These are phyloP conservation scores for Lithobates pipiens DNA, from an alignment of 2,797 vertebrate species.

Conservation along the genomic window DNA sequence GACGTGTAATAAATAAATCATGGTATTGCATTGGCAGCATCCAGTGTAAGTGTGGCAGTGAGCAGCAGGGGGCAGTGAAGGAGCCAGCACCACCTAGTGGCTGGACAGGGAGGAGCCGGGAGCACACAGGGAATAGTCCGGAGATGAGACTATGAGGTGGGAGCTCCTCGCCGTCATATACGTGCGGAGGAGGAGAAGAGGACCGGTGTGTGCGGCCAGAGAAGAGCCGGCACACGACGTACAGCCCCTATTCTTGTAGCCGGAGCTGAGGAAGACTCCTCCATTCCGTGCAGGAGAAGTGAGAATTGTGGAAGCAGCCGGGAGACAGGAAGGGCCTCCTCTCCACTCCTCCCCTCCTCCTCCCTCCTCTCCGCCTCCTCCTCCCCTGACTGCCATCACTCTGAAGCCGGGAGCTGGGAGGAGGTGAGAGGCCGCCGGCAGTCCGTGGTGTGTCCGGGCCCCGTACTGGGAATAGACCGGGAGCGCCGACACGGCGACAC, in stretches of 20 bases:
- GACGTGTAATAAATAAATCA: too few relatives aligned
- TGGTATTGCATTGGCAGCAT: too few relatives aligned
- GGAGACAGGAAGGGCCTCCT: constrained; percentile 31
- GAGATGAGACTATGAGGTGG: neutral
- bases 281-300: neutral
- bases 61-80: neutral
- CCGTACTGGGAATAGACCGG: constrained; percentile 10
- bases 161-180: neutral
- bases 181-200: too few relatives aligned
- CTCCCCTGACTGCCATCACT: constrained; percentile 53
- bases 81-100: constrained; percentile 7
- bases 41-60: neutral
- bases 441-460: constrained; percentile 3
- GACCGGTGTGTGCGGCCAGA: neutral
- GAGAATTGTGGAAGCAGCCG: constrained; percentile 1
- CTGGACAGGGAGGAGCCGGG: constrained; percentile 19
- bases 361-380: neutral
- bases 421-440: constrained; percentile 47
- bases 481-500: neutral
- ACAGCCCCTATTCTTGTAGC: neutral
- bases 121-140: neutral
- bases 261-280: neutral
- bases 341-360: constrained; percentile 5
- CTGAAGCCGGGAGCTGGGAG: constrained; percentile 53
- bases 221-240: neutral